Conservation (phyloP, 2,888 invertebrate species). For the Tenthredo amoena region DNA sequence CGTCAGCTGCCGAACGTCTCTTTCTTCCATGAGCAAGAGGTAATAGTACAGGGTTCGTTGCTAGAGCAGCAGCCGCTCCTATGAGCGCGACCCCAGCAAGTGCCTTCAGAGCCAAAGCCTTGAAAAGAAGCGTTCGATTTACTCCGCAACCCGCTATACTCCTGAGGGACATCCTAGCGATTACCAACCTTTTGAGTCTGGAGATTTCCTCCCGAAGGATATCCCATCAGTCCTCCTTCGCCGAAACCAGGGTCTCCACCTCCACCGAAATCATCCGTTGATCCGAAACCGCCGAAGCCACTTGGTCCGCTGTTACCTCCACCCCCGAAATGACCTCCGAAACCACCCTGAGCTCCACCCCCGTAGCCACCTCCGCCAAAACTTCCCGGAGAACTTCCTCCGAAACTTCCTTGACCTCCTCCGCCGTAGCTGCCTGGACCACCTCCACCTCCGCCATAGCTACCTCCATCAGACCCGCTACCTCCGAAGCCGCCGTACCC, state of each 20-base stretch:
- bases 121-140: slow-evolving; percentile 61
- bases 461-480: slow-evolving; percentile 58
- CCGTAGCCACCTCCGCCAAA: slow-evolving; percentile 51
- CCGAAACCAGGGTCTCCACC: slow-evolving; percentile 59
- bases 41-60: slow-evolving; percentile 88
- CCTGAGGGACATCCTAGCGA: not conserved
- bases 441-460: slow-evolving; percentile 58
- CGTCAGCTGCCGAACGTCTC: slow-evolving; percentile 75
- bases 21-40: slow-evolving; percentile 86
- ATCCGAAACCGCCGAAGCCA: slow-evolving; percentile 51
- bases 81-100: slow-evolving; percentile 88
- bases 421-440: slow-evolving; percentile 45
- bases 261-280: slow-evolving; percentile 64
- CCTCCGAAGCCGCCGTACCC: slow-evolving; percentile 62
- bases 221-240: slow-evolving; percentile 51
- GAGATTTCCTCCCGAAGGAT: slow-evolving; percentile 61
- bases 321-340: slow-evolving; percentile 57
- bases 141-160: not conserved
- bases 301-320: slow-evolving; percentile 16
- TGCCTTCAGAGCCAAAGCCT: slow-evolving; percentile 84
- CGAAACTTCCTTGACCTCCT: slow-evolving; percentile 55
- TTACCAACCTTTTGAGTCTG: slow-evolving; percentile 70
- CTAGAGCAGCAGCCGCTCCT: slow-evolving; percentile 90
- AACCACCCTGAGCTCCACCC: not conserved
- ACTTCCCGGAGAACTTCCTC: slow-evolving; percentile 55